Percentiles rank a stretch among this genome's conserved stretches.
Evolutionary conservation across 2,113 vertebrate species (phyloP).

Genomic region (Prunella himalayana): DNA sequence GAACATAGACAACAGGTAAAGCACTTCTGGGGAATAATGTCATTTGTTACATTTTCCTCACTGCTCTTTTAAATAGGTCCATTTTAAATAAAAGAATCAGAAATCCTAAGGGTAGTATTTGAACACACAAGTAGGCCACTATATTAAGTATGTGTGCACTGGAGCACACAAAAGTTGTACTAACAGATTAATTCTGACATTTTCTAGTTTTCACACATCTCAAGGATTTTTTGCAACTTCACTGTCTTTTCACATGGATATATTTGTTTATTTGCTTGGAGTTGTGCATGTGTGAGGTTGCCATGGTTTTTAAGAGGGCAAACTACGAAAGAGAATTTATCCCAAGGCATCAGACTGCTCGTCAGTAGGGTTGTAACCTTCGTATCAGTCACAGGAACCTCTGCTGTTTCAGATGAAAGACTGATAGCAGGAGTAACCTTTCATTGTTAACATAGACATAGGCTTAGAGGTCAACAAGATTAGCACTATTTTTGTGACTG

Average conservation of each 20-base stretch:
- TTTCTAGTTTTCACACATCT: background rate
- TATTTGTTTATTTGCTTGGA: background rate
- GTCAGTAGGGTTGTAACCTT: background rate
- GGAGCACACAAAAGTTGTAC: background rate
- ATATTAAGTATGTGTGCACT: background rate
- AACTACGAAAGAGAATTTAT: background rate
- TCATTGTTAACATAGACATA: background rate
- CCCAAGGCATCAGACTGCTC: background rate
- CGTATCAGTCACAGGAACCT: background rate
- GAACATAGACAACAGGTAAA: background rate
- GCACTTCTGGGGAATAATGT: background rate
- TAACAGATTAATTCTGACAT: background rate
- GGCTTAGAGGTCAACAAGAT: background rate
- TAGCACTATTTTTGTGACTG: background rate
- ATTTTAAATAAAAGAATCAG: background rate
- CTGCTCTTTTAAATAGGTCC: background rate
- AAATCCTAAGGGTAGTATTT: background rate
- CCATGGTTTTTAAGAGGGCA: background rate
- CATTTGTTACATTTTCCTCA: background rate
- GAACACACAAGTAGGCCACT: background rate
- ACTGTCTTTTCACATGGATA: background rate
- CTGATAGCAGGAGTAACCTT: background rate
- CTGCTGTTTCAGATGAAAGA: background rate
- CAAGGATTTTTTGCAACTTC: background rate
- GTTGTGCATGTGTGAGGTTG: background rate